Conservation (phyloP, 2,888 invertebrate species). For the Pteria penguin region DNA sequence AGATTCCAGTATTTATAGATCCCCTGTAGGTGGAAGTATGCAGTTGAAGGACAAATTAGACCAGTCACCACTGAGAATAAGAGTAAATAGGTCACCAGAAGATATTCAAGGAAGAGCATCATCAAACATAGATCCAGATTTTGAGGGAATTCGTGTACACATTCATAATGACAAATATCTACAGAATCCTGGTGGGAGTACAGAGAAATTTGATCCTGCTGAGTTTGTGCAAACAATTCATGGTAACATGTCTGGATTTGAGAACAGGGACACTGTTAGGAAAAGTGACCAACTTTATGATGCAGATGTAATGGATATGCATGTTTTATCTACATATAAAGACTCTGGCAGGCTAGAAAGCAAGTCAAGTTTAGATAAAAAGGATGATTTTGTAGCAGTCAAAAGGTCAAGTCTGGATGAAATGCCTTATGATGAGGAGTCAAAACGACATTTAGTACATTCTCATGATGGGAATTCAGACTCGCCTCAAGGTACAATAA, state of each 20-base stretch:
- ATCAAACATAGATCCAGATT: slow-evolving; percentile 22
- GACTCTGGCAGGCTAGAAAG: background rate
- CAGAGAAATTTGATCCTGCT: slow-evolving; percentile 2
- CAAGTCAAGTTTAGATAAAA: too few relatives aligned
- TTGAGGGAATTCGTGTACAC: slow-evolving; percentile 45
- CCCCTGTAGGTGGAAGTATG: background rate
- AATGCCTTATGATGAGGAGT: too few relatives aligned
- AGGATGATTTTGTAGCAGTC: slow-evolving; percentile 5
- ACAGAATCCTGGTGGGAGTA: background rate
- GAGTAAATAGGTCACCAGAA: background rate
- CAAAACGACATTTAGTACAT: too few relatives aligned
- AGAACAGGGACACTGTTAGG: background rate
- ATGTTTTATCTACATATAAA: background rate
- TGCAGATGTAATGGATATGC: background rate
- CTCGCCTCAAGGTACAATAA: too few relatives aligned
- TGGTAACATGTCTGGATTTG: background rate
- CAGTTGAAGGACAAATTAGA: background rate
- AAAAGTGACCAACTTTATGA: background rate
- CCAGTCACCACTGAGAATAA: background rate
- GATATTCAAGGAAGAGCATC: background rate
- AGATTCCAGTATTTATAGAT: background rate
- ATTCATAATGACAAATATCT: slow-evolving; percentile 37
- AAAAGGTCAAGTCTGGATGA: too few relatives aligned
- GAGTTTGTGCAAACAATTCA: slow-evolving; percentile 11
- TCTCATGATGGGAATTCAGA: too few relatives aligned